Conservation (phyloP, 2,113 vertebrate genomes). For the Cyrtonyx montezumae region DNA sequence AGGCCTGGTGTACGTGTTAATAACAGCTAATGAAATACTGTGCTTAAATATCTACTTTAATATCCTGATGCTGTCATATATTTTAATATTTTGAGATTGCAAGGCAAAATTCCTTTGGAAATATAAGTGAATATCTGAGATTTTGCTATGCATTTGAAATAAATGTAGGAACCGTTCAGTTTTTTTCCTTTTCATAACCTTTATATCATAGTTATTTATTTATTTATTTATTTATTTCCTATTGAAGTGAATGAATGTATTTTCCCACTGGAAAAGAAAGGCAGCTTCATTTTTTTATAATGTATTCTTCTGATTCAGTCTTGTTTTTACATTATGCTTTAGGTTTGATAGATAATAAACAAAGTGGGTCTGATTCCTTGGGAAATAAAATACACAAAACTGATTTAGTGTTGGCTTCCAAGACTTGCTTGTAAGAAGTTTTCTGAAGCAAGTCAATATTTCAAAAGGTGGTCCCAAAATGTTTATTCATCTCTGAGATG, state of each 20-base stretch:
- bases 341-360: conserved; percentile 12
- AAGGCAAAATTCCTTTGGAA: background rate
- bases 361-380: conserved; percentile 13
- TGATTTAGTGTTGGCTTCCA: conserved; percentile 6
- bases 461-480: background rate
- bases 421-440: background rate
- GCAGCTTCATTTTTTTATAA: background rate
- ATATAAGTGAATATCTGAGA: background rate
- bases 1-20: background rate
- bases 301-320: background rate
- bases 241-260: background rate
- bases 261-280: background rate
- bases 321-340: background rate
- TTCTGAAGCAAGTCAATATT: conserved; percentile 14
- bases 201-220: background rate
- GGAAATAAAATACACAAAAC: conserved; percentile 44
- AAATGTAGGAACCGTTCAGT: background rate
- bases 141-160: background rate
- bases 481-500: conserved; percentile 9
- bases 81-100: background rate
- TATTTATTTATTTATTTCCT: background rate
- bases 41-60: background rate
- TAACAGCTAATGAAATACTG: background rate
- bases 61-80: background rate
- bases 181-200: background rate